phyloP scores from a whole-genome alignment of 2,113 vertebrate species.

The Amazona vittata region DNA sequence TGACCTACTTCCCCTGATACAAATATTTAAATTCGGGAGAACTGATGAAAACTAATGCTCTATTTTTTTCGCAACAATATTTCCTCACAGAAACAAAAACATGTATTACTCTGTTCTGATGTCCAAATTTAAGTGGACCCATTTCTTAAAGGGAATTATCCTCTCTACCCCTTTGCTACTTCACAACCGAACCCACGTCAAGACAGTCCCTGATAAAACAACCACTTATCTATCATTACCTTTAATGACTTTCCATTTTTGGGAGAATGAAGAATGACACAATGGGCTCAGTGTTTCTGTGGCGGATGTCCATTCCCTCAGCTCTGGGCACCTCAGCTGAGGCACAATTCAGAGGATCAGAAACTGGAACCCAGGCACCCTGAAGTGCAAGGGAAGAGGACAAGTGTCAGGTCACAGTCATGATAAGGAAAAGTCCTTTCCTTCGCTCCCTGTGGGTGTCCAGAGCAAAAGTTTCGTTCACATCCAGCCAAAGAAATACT shows the following conservation, averaged over 20 bases:
- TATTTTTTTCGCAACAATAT: background rate
- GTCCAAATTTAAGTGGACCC: background rate
- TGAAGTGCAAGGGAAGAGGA: background rate
- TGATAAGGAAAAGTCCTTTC: background rate
- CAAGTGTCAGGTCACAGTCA: background rate
- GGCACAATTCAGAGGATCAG: background rate
- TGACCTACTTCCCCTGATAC: background rate
- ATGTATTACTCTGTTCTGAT: background rate
- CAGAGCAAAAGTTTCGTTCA: background rate
- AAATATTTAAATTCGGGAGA: background rate
- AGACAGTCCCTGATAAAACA: background rate
- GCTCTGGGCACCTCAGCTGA: background rate
- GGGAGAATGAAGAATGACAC: background rate
- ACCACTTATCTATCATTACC: background rate
- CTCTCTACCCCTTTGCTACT: background rate
- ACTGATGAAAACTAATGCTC: background rate
- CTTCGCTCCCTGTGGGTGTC: background rate
- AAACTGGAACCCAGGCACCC: background rate
- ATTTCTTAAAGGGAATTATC: background rate
- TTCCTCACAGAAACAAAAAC: background rate
- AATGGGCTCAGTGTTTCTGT: background rate
- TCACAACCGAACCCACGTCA: background rate
- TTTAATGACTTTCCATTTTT: background rate
- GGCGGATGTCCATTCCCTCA: background rate
- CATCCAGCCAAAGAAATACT: background rate